Evolutionary conservation across 2,888 invertebrate genomes (phyloP), one percentile per base, ranked within the genome.

Genomic region (Dryadula phaetusa): DNA sequence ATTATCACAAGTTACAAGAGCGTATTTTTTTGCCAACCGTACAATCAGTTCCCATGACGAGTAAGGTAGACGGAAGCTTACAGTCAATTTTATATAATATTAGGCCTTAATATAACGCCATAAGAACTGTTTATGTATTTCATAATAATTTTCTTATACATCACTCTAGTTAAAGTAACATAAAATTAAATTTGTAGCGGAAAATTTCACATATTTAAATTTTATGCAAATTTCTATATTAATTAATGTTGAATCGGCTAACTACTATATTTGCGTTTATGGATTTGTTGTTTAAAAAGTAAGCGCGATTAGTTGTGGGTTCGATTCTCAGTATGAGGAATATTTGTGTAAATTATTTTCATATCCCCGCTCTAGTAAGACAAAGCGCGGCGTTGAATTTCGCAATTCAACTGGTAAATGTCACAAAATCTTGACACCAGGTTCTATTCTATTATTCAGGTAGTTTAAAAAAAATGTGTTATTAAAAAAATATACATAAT

Each of bases 31-130:
- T 60, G 60, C 44, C 14, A 28, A 60, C 60, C 22, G 16, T 60
- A 28, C 60, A 44, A n/a, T 75, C 77, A 78, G 79, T 88, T 88
- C 90, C 87, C 90, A 90, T 87, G 83, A 80, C 83, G 84, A 79
- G 83, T 80, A 83, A 85, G 82, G 82, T 80, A 84, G 76, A 79
- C 84, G 89, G 87, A 89, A 89, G 78, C 79, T 72, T 40, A n/a
- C n/a, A 16, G 8, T 34, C 58, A 66, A 72, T 75, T 71, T 74
- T 40, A 56, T 22, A n/a, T 56, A 75, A 77, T 76, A 67, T 68
- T 64, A 28, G 64, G 63, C 73, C 66, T 72, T 78, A 77, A 74
- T 58, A n/a, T 49, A 32, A 63, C 64, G 71, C 20, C 68, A 72
- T 77, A 76, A 72, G 69, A 60, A 40, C 64, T 49, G 70, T 66